phyloP scores from a whole-genome alignment of 2,888 invertebrate species.

The Eurytoma californica region DNA sequence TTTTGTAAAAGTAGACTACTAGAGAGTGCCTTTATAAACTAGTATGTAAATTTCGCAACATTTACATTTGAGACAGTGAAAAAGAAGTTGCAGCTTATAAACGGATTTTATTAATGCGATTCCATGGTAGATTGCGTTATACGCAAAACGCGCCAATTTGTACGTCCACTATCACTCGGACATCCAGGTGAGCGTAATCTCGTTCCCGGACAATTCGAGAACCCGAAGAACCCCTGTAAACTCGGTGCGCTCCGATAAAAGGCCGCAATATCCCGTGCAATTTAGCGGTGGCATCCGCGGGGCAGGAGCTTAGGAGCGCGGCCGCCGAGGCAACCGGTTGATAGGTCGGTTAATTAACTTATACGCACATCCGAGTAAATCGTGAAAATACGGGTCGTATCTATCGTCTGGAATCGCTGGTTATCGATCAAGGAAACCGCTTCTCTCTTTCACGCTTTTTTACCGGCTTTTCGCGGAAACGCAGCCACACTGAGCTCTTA shows the following conservation, averaged over 20 bases:
- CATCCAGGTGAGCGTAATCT: conserved; percentile 40
- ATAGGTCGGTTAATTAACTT: conserved; percentile 55
- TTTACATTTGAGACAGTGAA: too few species aligned
- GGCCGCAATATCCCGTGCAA: conserved; percentile 28
- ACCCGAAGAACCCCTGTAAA: conserved; percentile 38
- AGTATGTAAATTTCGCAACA: too few species aligned
- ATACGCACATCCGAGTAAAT: conserved; percentile 50
- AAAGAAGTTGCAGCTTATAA: too few species aligned
- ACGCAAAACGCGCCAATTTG: conserved; percentile 42
- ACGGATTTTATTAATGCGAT: too few species aligned
- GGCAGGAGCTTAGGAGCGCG: background rate
- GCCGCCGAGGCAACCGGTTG: conserved; percentile 34
- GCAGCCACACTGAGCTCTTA: background rate
- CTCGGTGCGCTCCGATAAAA: conserved; percentile 31
- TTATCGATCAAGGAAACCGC: conserved; percentile 53
- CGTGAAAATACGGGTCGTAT: conserved; percentile 54
- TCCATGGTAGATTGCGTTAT: too few species aligned
- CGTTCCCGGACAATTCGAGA: conserved; percentile 6
- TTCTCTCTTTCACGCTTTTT: conserved; percentile 11
- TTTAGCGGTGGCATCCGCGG: background rate
- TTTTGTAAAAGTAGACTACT: too few species aligned
- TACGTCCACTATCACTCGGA: conserved; percentile 26
- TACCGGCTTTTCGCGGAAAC: conserved; percentile 20
- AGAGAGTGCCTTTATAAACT: too few species aligned
- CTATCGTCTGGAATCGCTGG: conserved; percentile 47